Base-by-base conservation (phyloP, 1,140 invertebrate genomes). In the Drosophila auraria region DNA sequence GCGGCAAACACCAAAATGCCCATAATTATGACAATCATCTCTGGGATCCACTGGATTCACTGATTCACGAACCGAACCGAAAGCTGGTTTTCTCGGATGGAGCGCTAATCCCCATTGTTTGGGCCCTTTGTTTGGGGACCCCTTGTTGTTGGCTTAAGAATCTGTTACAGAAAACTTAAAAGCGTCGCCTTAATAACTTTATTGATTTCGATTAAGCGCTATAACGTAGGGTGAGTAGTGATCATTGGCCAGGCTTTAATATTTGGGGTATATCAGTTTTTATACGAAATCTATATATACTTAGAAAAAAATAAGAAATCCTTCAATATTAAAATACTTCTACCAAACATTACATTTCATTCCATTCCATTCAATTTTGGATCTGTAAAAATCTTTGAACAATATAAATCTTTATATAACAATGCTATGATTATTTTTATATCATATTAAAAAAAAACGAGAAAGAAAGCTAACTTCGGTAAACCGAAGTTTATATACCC, bases 161-260 rank as follows among this genome's bases (percentile, higher is more conserved):
- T 90, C 86, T 90, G 86, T 90, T 90, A 90, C 86, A 91, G 82
- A 90, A 90, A 90, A 90, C 81, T 91, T 86, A 91, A 89, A 80
- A 86, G 87, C 86, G 86, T 90, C 82, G 86, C 70, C 75, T 90
- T 90, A 90, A 90, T 90, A 90, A 86, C 86, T 90, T 90, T 90
- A 90, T 90, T 90, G 86, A 90, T 90, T 90, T 90, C 86, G 87
- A 90, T 91, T 89, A 89, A 90, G 84, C 84, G 84, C 84, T 90
- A 89, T 84, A 89, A 89, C 30, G 78, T 76, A 84, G 81, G 65
- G 82, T 82, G 62, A 50, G 30, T 47, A 27, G 44, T 76, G 61
- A 57, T 42, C 59, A 33, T 5, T 33, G 36, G 0, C 5, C 12
- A 17, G 3, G 17, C 0, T 1, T 2, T n/a, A 12, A 0, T 25